Evolutionary conservation across 1,140 invertebrate species (phyloP), one percentile per base, ranked within the genome.

Genomic region (Halyomorpha halys): DNA sequence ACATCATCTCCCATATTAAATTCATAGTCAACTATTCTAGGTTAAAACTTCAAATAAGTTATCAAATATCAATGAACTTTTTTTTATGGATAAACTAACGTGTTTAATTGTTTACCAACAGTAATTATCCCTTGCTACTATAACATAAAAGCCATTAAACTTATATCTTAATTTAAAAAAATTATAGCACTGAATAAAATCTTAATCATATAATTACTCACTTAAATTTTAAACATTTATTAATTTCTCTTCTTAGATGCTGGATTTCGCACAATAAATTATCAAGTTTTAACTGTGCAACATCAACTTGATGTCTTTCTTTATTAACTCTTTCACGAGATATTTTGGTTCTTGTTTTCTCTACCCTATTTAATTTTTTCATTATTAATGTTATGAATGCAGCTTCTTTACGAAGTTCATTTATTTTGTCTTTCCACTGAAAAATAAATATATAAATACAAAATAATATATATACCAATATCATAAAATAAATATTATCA

Each of bases 191-290:
- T n/a, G n/a, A n/a, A 30, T 30, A 30, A 4, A 30, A 30, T 4
- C 27, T 30, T 4, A 4, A 30, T 30, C 27, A 30, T 30, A 30
- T 8, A 30, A 30, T 30, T 39, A 39, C 34, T 76, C 77, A 89
- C 86, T 86, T 90, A 73, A 96, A 97, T 72, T 95, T 89, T 27
- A 93, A 78, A 75, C 94, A 97, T 73, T 94, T 94, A 2, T 87
- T 84, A 15, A 95, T 91, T 82, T 97, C 94, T 70, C 92, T 92
- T 67, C 93, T 86, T 2, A 97, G 78, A 79, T 97, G 92, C 73
- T 91, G 86, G 14, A 90, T 86, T 81, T 97, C 95, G 76, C 97
- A 97, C 0, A 96, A 74, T n/a, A 97, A 78, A 77, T 97, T 97
- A 75, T 97, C 93, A 62, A 95, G 79, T 69, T 92, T 87, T 21